phyloP scores from a whole-genome alignment of 1,140 invertebrate genomes.

The Ridgeia piscesae region DNA sequence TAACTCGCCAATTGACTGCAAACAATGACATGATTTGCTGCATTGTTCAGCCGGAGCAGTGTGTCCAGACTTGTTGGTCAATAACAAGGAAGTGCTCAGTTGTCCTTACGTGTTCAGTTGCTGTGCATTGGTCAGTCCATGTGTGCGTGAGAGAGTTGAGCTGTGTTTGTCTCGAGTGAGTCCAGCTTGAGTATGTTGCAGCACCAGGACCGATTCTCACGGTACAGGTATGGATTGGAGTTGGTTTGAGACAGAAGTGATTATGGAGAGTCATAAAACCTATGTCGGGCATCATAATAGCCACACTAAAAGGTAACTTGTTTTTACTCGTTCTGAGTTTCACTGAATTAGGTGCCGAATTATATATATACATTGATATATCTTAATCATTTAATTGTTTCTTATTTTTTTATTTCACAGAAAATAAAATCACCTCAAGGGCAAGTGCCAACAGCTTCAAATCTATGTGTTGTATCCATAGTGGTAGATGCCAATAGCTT shows the following conservation, averaged over 20 bases:
- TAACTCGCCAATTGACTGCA: background rate
- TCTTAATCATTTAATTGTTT: background rate
- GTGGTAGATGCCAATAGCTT: background rate
- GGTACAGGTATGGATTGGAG: background rate
- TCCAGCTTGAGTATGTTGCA: background rate
- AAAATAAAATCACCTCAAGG: background rate
- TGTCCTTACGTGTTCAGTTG: background rate
- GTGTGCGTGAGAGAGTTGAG: background rate
- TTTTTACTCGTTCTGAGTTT: no score
- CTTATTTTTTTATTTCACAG: background rate
- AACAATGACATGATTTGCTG: background rate
- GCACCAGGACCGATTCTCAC: background rate
- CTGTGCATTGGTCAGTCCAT: background rate
- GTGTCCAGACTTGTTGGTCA: background rate
- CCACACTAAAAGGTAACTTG: no score
- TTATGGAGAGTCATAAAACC: no score
- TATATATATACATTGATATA: no score
- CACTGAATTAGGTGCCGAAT: no score
- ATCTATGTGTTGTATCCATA: background rate
- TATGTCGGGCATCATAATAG: no score
- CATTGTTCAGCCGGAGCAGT: background rate
- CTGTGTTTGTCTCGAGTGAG: background rate
- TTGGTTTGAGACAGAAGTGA: no score
- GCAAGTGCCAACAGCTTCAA: background rate
- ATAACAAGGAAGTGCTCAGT: background rate